A percentile compares a stretch with the other conserved stretches of the same genome.
These are phyloP conservation scores for Siphonodentalium dalli DNA, from an alignment of 2,888 invertebrate species.

Conservation along the genomic window DNA sequence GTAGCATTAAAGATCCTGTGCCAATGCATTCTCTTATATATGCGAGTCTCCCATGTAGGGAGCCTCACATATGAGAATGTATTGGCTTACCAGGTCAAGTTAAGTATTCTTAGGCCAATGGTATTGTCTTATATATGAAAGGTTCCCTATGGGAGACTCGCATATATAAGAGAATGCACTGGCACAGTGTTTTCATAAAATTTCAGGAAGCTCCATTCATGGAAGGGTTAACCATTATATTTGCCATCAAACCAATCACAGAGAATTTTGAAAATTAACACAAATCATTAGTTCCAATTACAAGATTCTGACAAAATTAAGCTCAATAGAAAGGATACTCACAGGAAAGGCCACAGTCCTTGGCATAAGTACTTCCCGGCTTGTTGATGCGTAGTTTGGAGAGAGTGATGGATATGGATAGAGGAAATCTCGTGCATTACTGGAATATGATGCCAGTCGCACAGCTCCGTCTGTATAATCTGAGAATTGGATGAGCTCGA, in stretches of 20 bases:
- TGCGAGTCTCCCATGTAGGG: too few relatives aligned
- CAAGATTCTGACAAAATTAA: background rate
- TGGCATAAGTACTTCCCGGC: constrained; percentile 56
- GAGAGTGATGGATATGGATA: constrained; percentile 59
- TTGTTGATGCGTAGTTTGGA: constrained; percentile 50
- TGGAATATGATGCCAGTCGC: constrained; percentile 57
- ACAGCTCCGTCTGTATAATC: constrained; percentile 51
- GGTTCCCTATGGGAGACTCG: too few relatives aligned
- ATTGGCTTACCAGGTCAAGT: too few relatives aligned
- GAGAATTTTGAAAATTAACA: background rate
- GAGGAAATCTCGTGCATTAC: constrained; percentile 60
- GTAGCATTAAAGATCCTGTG: too few relatives aligned
- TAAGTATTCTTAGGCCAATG: too few relatives aligned
- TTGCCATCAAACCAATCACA: background rate
- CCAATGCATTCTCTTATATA: too few relatives aligned
- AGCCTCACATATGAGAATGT: too few relatives aligned
- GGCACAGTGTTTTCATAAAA: too few relatives aligned
- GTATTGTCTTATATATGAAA: too few relatives aligned
- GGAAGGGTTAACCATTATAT: too few relatives aligned
- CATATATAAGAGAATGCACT: too few relatives aligned
- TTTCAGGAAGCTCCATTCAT: too few relatives aligned
- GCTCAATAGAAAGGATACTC: constrained; percentile 30
- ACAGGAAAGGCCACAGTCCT: constrained; percentile 62
- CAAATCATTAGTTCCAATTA: background rate
- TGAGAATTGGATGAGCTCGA: constrained; percentile 57